These are phyloP conservation scores for Ichneumoninae sp. DNA, from an alignment of 2,888 invertebrate genomes.

Conservation along the genomic window DNA sequence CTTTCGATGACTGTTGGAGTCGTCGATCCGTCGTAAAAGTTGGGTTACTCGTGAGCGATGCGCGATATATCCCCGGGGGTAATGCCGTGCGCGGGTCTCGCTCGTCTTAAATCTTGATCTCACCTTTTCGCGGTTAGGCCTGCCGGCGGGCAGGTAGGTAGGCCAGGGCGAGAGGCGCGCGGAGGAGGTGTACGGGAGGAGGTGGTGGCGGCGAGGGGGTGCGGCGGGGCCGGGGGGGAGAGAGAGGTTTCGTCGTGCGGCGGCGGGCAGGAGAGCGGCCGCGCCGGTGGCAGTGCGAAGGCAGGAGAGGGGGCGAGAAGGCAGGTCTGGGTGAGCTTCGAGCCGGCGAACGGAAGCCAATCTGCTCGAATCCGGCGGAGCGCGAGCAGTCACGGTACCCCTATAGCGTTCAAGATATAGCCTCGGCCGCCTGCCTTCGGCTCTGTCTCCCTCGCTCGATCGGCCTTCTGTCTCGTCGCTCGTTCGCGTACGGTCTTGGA, in stretches of 20 bases:
- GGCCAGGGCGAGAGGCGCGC: not conserved
- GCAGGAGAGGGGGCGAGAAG: conserved; percentile 76
- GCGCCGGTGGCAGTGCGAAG: conserved; percentile 66
- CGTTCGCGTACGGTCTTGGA: conserved; percentile 12
- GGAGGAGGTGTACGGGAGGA: conserved; percentile 29
- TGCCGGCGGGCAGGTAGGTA: conserved; percentile 53
- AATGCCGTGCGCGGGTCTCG: conserved; percentile 72
- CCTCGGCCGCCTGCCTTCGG: conserved; percentile 57
- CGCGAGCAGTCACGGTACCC: conserved; percentile 79
- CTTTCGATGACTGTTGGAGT: not conserved
- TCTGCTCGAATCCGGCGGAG: conserved; percentile 84
- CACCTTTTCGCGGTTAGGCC: conserved; percentile 74
- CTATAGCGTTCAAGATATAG: conserved; percentile 66
- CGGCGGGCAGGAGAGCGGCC: conserved; percentile 50
- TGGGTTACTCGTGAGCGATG: not conserved
- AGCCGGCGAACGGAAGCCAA: conserved; percentile 83
- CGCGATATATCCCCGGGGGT: conserved; percentile 6
- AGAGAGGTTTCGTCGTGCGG: conserved; percentile 55
- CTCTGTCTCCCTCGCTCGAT: conserved; percentile 57
- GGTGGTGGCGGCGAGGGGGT: conserved; percentile 61
- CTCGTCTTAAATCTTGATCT: conserved; percentile 82
- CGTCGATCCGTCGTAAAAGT: not conserved
- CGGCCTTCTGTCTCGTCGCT: conserved; percentile 20
- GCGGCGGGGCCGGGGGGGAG: conserved; percentile 54
- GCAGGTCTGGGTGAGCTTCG: conserved; percentile 83